Evolutionary conservation across 2,797 vertebrate genomes (phyloP).

Genomic region (Cossypha niveicapilla): DNA sequence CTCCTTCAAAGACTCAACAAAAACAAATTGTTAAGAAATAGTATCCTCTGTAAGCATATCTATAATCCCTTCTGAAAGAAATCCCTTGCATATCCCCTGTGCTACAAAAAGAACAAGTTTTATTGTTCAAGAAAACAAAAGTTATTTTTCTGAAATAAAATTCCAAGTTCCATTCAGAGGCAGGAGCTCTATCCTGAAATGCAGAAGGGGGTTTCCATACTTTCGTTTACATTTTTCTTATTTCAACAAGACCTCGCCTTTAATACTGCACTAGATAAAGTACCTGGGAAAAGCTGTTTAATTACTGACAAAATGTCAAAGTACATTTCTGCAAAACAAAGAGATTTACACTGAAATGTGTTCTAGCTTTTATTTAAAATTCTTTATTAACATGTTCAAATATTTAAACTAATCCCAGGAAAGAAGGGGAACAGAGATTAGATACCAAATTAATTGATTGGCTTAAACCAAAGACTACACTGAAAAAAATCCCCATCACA

Average conservation of each 20-base stretch:
- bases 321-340: constrained; percentile 22
- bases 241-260: not conserved
- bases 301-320: constrained; percentile 34
- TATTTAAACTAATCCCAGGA: constrained; percentile 34
- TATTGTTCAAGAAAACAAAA: not conserved
- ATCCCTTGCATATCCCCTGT: not conserved
- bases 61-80: not conserved
- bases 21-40: not conserved
- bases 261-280: not conserved
- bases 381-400: constrained; percentile 51
- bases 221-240: not conserved
- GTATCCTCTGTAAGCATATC: not conserved
- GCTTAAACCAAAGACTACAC: constrained; percentile 26
- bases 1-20: not conserved
- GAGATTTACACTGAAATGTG: not conserved
- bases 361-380: constrained; percentile 34
- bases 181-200: not conserved
- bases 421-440: constrained; percentile 37
- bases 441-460: constrained; percentile 35
- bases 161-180: not conserved
- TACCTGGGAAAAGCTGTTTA: constrained; percentile 14
- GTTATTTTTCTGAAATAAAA: not conserved
- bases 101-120: not conserved
- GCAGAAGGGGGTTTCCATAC: not conserved
- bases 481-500: not conserved